Conservation (phyloP, 2,888 invertebrate genomes). For the Drosophila ustulata region DNA sequence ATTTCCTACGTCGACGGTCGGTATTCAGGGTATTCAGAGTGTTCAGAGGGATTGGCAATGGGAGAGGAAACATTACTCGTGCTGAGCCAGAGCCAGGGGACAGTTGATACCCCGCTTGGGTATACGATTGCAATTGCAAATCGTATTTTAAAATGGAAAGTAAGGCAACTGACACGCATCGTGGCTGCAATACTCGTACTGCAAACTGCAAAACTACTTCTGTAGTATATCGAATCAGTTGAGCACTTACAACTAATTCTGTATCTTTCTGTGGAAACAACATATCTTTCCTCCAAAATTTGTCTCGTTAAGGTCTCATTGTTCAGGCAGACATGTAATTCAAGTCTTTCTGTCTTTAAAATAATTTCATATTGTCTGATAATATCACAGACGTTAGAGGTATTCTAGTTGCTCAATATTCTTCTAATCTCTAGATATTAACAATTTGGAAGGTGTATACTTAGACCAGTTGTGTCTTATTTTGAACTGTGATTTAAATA, state of each 20-base stretch:
- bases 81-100: conserved; percentile 43
- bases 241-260: conserved; percentile 7
- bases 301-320: background rate
- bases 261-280: conserved; percentile 14
- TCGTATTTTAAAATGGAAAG: conserved; percentile 48
- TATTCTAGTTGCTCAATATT: too few species aligned
- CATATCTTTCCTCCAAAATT: background rate
- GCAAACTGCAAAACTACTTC: conserved; percentile 9
- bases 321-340: background rate
- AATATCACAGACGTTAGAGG: background rate
- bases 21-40: background rate
- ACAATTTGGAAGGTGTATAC: too few species aligned
- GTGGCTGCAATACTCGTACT: conserved; percentile 18
- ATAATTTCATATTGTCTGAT: background rate
- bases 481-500: too few species aligned
- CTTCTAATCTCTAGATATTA: too few species aligned
- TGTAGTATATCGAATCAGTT: conserved; percentile 5
- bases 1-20: conserved; percentile 45
- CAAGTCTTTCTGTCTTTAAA: background rate
- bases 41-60: conserved; percentile 20
- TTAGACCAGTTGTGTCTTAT: too few species aligned
- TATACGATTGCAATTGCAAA: conserved; percentile 57
- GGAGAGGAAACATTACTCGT: conserved; percentile 29
- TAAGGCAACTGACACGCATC: conserved; percentile 30
- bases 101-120: conserved; percentile 53